Conservation (phyloP, 2,888 invertebrate species). For the Eupithecia dodoneata region DNA sequence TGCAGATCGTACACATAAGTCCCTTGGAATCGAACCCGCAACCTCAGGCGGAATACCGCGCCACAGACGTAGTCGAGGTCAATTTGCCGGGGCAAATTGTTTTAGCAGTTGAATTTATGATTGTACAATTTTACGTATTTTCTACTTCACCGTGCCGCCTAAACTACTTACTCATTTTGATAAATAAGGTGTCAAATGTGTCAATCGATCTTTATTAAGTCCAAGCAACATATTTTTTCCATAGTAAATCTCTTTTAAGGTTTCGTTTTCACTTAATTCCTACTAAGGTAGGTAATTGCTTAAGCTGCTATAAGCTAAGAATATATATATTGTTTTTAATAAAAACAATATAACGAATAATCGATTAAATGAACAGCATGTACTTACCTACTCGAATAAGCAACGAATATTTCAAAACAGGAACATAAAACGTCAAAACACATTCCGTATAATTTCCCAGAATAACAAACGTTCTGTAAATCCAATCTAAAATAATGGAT, state of each 20-base stretch:
- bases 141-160: not conserved
- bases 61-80: too few relatives aligned
- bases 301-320: too few relatives aligned
- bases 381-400: not conserved
- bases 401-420: not conserved
- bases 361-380: too few relatives aligned
- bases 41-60: too few relatives aligned
- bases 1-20: too few relatives aligned
- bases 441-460: not conserved
- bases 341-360: not conserved
- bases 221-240: not conserved
- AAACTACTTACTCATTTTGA: not conserved
- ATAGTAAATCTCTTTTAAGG: not conserved
- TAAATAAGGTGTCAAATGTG: not conserved
- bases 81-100: too few relatives aligned
- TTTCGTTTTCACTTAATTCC: too few relatives aligned
- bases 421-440: not conserved
- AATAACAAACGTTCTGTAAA: not conserved
- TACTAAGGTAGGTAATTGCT: too few relatives aligned
- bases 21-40: too few relatives aligned
- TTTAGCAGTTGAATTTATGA: not conserved
- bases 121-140: not conserved
- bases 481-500: not conserved
- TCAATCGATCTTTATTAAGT: not conserved
- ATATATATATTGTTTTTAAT: not conserved